Conservation (phyloP, 2,113 vertebrate species). For the Acinonyx jubatus region DNA sequence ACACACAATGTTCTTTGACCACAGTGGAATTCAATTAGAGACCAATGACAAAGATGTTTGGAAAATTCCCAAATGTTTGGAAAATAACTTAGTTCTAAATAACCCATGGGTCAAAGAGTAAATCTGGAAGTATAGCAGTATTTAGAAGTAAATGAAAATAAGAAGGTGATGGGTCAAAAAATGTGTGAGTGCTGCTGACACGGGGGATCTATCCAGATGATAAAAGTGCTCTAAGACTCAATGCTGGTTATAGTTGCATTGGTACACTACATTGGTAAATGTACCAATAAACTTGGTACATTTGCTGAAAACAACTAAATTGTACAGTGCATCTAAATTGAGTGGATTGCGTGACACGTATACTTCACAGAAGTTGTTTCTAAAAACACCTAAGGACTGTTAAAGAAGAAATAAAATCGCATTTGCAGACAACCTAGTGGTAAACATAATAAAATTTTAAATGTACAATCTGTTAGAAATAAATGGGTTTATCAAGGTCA, state of each 20-base stretch:
- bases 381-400: neutral
- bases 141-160: neutral
- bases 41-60: neutral
- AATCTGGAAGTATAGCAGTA: neutral
- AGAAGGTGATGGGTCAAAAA: neutral
- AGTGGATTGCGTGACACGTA: neutral
- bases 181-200: neutral
- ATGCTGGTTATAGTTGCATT: neutral
- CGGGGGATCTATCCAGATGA: neutral
- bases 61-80: neutral
- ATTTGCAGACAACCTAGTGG: neutral
- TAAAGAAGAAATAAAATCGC: neutral
- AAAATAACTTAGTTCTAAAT: neutral
- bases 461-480: neutral
- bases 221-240: neutral
- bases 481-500: neutral
- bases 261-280: too few relatives aligned
- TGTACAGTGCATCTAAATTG: neutral
- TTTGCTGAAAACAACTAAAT: neutral
- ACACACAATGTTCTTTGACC: neutral
- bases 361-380: neutral
- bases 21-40: neutral
- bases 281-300: neutral
- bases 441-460: neutral
- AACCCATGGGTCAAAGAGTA: neutral